Evolutionary conservation across 2,888 invertebrate species (phyloP).

Genomic region (Drosophila incognita): DNA sequence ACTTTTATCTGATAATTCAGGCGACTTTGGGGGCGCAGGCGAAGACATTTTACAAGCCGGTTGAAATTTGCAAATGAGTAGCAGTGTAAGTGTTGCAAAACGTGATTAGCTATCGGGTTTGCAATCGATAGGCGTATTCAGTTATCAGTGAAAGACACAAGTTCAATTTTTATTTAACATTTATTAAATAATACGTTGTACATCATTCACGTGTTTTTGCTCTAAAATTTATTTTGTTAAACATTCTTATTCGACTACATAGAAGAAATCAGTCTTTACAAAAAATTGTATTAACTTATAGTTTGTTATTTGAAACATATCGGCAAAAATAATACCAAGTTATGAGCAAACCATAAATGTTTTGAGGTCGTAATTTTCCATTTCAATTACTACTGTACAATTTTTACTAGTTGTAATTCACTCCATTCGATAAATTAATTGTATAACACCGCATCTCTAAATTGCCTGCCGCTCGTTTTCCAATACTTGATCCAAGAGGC

Average conservation of each 20-base stretch:
- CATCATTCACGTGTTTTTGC: conserved; percentile 32
- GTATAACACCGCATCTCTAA: conserved; percentile 60
- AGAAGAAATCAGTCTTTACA: conserved; percentile 79
- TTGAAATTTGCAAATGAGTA: conserved; percentile 43
- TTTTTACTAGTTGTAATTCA: conserved; percentile 17
- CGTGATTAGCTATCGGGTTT: not conserved
- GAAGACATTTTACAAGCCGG: conserved; percentile 82
- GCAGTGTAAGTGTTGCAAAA: conserved; percentile 50
- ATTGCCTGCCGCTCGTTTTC: conserved; percentile 30
- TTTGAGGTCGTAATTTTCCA: conserved; percentile 27
- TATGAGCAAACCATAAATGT: conserved; percentile 66
- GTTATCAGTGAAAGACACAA: not conserved
- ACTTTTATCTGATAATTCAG: conserved; percentile 89
- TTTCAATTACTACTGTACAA: conserved; percentile 39
- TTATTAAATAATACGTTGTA: conserved; percentile 70
- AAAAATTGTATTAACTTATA: conserved; percentile 72
- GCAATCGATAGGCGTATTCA: conserved; percentile 24
- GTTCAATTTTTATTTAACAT: conserved; percentile 40
- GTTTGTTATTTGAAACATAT: conserved; percentile 29
- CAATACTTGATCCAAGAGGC: conserved; percentile 49
- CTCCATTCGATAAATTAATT: conserved; percentile 32
- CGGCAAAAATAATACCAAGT: conserved; percentile 65
- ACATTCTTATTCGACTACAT: conserved; percentile 55
- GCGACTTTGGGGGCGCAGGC: conserved; percentile 86
- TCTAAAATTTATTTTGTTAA: conserved; percentile 59